Evolutionary conservation across 2,888 invertebrate genomes (phyloP), one percentile per base, ranked within the genome.

Genomic region (Microctonus brassicae): DNA sequence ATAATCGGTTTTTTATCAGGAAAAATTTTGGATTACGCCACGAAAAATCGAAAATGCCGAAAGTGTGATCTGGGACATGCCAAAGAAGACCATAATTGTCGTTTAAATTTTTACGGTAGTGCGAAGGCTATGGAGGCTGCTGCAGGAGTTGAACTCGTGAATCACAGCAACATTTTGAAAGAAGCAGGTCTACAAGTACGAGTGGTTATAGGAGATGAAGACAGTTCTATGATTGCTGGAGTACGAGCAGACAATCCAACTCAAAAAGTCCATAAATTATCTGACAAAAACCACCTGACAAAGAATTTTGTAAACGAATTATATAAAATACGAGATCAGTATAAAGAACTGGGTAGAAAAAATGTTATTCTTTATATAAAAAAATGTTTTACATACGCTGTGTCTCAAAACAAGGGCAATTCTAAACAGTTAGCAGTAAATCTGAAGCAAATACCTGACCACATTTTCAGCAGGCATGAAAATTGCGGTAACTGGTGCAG

Each of bases 41-140:
- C 72, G 5, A 10, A 69, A 20, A 75, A 75, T 55, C 34, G 69
- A 63, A 52, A 72, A 42, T 76, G 73, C 33, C n/a, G 34, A 34
- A 34, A n/a, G 1, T 76, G 78, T 42, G 13, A 55, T 67, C 36
- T 33, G 1, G 74, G 74, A 1, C 58, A 67, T 2, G 0, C 55
- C 13, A 64, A 70, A 53, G 36, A 62, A 36, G 20, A 52, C 26
- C 75, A 79, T 55, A 75, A 76, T 62, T 77, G 77, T 64, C 62
- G 76, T 9, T 20, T 70, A 10, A 78, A 77, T 55, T 76, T 72
- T 24, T 34, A 65, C 7, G 73, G 70, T 22, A 68, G 61, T 42
- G 72, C 75, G 1, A 72, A 75, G 33, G 73, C 73, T 2, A 77
- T 76, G 77, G 75, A 78, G 17, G 55, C 71, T 17, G 22, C 39